Conservation (phyloP, 2,113 vertebrate species). For the Anser cygnoides region DNA sequence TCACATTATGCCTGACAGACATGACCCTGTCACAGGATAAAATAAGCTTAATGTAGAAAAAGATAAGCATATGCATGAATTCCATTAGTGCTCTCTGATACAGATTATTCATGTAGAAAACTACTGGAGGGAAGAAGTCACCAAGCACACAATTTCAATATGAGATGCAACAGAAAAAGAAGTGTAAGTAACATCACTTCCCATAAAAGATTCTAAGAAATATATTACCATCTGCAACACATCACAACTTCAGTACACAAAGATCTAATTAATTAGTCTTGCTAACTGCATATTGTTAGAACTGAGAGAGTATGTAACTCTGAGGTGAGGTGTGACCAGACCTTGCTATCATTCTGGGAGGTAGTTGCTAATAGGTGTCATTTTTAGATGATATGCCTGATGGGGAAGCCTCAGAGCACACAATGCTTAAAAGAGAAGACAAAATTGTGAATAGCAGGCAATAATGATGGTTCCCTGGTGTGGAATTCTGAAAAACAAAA, state of each 20-base stretch:
- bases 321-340: constrained; percentile 18
- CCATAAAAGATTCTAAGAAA: constrained; percentile 34
- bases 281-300: neutral
- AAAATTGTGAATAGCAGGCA: neutral
- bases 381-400: neutral
- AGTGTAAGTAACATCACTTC: constrained; percentile 8
- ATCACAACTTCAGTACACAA: neutral
- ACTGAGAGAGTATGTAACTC: neutral
- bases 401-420: constrained; percentile 3
- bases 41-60: constrained; percentile 64
- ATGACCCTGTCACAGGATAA: constrained; percentile 45
- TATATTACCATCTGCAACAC: constrained; percentile 8
- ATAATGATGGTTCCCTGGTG: neutral
- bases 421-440: neutral
- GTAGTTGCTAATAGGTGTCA: neutral
- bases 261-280: constrained; percentile 10
- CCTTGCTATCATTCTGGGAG: neutral
- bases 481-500: neutral
- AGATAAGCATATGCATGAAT: constrained; percentile 60
- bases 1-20: constrained; percentile 43
- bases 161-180: constrained; percentile 44
- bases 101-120: constrained; percentile 61
- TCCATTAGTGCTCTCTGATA: constrained; percentile 38
- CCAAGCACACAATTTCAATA: constrained; percentile 26
- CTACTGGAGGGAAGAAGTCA: constrained; percentile 61